phyloP scores from a whole-genome alignment of 2,797 vertebrate genomes.

The Poecilia picta region DNA sequence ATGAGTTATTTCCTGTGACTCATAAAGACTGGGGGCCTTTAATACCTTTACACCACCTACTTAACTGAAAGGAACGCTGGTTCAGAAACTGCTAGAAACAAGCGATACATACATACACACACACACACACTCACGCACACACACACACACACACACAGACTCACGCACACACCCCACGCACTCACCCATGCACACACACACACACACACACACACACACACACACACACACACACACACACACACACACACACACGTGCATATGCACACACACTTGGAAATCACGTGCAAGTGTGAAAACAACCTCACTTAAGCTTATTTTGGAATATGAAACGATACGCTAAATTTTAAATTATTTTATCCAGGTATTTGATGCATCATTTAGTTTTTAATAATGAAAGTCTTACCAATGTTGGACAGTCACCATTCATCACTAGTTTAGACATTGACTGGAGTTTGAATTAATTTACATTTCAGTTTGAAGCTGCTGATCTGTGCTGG shows the following conservation, averaged over 20 bases:
- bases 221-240: background rate
- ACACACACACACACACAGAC: background rate
- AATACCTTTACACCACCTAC: constrained; percentile 45
- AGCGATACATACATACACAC: constrained; percentile 14
- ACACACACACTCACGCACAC: constrained; percentile 9
- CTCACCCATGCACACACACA: background rate
- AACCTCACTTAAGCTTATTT: background rate
- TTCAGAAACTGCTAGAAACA: constrained; percentile 29
- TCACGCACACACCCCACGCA: too few relatives aligned
- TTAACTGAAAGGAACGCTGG: constrained; percentile 37
- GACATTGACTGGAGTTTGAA: background rate
- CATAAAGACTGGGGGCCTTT: constrained; percentile 43
- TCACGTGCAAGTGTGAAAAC: background rate
- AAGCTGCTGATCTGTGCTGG: constrained; percentile 1
- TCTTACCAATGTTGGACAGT: background rate
- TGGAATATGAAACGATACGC: background rate
- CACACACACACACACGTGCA: background rate
- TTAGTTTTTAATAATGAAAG: background rate
- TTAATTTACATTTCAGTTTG: constrained; percentile 10
- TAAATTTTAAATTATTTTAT: background rate
- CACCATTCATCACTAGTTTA: background rate
- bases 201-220: too few relatives aligned
- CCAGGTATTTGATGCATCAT: background rate
- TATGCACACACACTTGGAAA: constrained; percentile 10
- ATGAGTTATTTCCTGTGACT: constrained; percentile 65